Percentiles rank a stretch among this genome's conserved stretches.
phyloP scores from a whole-genome alignment of 2,113 vertebrate genomes.

The Tenrec ecaudatus region DNA sequence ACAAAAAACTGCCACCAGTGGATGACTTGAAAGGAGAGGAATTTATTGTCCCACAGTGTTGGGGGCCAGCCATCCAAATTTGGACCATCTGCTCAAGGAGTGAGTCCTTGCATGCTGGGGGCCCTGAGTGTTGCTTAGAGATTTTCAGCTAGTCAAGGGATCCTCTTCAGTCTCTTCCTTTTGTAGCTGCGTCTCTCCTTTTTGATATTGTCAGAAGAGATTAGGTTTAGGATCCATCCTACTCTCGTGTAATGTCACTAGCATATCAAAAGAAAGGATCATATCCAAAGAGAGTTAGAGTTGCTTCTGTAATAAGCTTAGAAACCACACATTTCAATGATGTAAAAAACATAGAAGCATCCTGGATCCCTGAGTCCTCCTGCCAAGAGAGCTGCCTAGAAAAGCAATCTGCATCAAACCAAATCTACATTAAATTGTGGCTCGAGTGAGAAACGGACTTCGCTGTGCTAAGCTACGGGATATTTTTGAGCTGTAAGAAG shows the following conservation, averaged over 20 bases:
- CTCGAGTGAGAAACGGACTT: background rate
- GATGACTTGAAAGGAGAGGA: background rate
- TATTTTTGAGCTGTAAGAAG: no score
- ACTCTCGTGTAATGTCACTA: background rate
- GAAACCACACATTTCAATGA: background rate
- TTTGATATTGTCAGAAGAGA: background rate
- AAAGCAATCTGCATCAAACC: background rate
- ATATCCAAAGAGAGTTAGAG: background rate
- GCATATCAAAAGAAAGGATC: background rate
- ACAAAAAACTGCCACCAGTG: background rate
- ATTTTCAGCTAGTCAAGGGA: background rate
- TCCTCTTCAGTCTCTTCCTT: background rate
- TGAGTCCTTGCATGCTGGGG: no score
- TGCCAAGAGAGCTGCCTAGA: background rate
- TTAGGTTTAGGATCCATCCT: background rate
- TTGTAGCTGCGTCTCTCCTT: background rate
- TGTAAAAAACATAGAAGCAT: background rate
- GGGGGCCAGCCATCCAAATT: no score
- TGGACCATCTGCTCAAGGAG: no score
- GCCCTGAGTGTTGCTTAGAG: background rate
- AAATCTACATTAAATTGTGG: background rate
- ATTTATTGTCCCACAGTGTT: background rate
- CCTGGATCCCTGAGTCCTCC: background rate
- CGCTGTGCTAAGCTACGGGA: background rate
- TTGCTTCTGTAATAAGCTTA: background rate